Evolutionary conservation across 1,140 invertebrate genomes (phyloP).

Genomic region (Leptopilina clavipes): DNA sequence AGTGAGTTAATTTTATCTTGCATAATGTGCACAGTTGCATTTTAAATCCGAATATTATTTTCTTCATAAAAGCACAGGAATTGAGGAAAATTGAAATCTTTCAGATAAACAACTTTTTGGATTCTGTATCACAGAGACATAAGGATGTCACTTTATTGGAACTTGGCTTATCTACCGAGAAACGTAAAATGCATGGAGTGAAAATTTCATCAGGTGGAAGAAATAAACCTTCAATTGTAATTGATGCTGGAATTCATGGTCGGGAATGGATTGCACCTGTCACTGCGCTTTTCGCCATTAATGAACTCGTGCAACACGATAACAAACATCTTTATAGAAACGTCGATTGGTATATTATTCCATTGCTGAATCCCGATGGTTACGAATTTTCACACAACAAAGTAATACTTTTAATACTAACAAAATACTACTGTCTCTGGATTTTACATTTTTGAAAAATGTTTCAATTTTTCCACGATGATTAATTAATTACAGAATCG

Average conservation of each 20-base stretch:
- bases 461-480: not conserved
- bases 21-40: too few species aligned
- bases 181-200: slow-evolving; percentile 65
- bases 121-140: not conserved
- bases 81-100: not conserved
- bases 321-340: slow-evolving; percentile 74
- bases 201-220: slow-evolving; percentile 61
- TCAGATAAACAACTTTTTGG: not conserved
- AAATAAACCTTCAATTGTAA: slow-evolving; percentile 65
- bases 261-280: slow-evolving; percentile 81
- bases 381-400: slow-evolving; percentile 30
- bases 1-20: not conserved
- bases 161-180: slow-evolving; percentile 66
- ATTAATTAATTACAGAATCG: not conserved
- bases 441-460: not conserved
- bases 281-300: slow-evolving; percentile 79
- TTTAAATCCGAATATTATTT: too few species aligned
- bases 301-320: slow-evolving; percentile 73
- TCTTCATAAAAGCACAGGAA: too few species aligned
- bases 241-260: slow-evolving; percentile 78
- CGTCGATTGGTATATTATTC: slow-evolving; percentile 82
- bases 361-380: slow-evolving; percentile 79
- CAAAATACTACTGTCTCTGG: too few species aligned
- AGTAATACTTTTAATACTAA: too few species aligned
- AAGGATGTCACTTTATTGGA: not conserved